Evolutionary conservation across 2,797 vertebrate genomes (phyloP).

Genomic region (Siniperca scherzeri): DNA sequence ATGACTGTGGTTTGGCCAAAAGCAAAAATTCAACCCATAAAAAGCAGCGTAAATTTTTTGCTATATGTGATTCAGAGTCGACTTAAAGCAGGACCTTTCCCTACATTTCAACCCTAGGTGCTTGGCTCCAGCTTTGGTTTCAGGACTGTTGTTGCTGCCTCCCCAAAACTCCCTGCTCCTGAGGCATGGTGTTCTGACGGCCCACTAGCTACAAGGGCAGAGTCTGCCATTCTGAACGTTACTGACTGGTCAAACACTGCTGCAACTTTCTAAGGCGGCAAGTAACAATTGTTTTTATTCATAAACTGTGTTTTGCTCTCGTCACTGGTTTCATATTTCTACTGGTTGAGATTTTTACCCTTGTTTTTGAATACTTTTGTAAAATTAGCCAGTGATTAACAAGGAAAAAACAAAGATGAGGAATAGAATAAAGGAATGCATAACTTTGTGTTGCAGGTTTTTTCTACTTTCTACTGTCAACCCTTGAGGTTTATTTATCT

Average conservation of each 20-base stretch:
- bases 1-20: background rate
- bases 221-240: background rate
- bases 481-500: background rate
- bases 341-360: background rate
- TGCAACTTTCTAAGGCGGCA: background rate
- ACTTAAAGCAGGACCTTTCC: background rate
- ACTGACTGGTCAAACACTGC: background rate
- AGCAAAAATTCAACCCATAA: background rate
- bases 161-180: background rate
- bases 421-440: no score
- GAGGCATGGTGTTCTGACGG: background rate
- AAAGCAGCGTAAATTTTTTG: background rate
- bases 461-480: no score
- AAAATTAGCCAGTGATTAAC: no score
- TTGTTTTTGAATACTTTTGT: no score
- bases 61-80: background rate
- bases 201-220: background rate
- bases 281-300: background rate
- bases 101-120: background rate
- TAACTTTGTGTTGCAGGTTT: no score
- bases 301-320: background rate
- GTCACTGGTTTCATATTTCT: background rate
- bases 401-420: no score
- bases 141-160: background rate
- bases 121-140: background rate